Conservation (phyloP, 2,113 vertebrate genomes). For the Leptodactylus fuscus region DNA sequence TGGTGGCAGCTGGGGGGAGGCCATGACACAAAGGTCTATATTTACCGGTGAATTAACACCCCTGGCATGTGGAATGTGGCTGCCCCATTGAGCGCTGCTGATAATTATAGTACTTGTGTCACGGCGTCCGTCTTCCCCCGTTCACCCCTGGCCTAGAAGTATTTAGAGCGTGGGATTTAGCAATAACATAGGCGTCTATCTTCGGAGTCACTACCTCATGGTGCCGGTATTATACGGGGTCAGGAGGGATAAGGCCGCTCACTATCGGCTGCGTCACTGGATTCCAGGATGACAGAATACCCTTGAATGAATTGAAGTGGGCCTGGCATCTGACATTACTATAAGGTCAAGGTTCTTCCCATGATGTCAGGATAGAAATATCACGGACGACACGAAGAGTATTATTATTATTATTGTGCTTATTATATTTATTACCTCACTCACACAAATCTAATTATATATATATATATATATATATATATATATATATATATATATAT, state of each 20-base stretch:
- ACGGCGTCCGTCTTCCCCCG: not conserved
- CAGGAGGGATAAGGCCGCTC: slow-evolving; percentile 22
- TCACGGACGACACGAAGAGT: not conserved
- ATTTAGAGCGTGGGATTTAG: slow-evolving; percentile 61
- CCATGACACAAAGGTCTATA: slow-evolving; percentile 45
- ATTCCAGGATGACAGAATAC: slow-evolving; percentile 7
- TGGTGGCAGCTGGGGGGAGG: slow-evolving; percentile 50
- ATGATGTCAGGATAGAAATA: not conserved
- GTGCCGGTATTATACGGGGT: slow-evolving; percentile 50
- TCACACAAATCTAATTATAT: too few species aligned
- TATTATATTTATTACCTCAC: too few species aligned
- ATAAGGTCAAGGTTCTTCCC: not conserved
- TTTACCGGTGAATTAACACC: slow-evolving; percentile 62
- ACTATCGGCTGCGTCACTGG: slow-evolving; percentile 45
- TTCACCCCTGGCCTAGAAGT: slow-evolving; percentile 47
- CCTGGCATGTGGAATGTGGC: slow-evolving; percentile 33
- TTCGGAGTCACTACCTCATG: slow-evolving; percentile 49
- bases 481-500: too few species aligned
- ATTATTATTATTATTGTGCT: too few species aligned
- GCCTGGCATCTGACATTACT: not conserved
- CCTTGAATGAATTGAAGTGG: not conserved
- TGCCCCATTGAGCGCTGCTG: slow-evolving; percentile 17
- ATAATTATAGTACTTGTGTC: slow-evolving; percentile 67
- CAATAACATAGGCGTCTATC: slow-evolving; percentile 48
- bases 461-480: too few species aligned